Base-by-base conservation (phyloP, 1,140 invertebrate species). In the Aphis gossypii region DNA sequence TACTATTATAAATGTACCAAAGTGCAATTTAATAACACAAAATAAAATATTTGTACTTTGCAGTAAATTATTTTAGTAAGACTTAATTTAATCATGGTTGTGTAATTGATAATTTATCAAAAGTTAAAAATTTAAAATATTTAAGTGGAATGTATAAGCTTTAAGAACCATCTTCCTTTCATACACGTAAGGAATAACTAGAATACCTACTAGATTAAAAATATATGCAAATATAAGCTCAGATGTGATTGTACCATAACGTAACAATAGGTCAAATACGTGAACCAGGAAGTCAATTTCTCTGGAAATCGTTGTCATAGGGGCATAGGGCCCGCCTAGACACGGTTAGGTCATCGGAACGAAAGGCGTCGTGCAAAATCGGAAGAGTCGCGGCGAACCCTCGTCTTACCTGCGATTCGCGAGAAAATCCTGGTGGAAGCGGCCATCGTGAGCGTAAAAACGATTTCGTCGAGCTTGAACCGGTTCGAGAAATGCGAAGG, bases 371-470 rank as follows among this genome's bases (percentile, higher is more conserved):
- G 5, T 44, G 3, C 44, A 6, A n/a, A 18, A 38, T 23, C 30
- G 2, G 20, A 41, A 38, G 35, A 9, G 35, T 83, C 9, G 83
- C 2, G 83, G 11, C 9, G 1, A 2, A 41, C 20, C 20, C 35
- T 23, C 1, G 8, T 9, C 76, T 93, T 54, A 93, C 92, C 76
- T 38, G 92, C 82, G 35, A 93, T 93, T 25, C 92, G 51, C 3
- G 92, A 93, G 25, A 93, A 93, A 56, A 93, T 56, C 23, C 92
- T 93, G 6, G 92, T 54, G 25, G 92, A 84, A 83, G 21, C 76
- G 2, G 92, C 92, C 92, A 93, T 93, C 21, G 46, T n/a, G 54
- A 25, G 14, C 38, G 48, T 56, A 9, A 30, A 60, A n/a, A 18
- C 18, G n/a, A 1, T 76, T 5, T 1, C 25, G 23, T 1, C 9